These are phyloP conservation scores for Crocuta crocuta DNA, from an alignment of 2,113 vertebrate species.

Conservation along the genomic window DNA sequence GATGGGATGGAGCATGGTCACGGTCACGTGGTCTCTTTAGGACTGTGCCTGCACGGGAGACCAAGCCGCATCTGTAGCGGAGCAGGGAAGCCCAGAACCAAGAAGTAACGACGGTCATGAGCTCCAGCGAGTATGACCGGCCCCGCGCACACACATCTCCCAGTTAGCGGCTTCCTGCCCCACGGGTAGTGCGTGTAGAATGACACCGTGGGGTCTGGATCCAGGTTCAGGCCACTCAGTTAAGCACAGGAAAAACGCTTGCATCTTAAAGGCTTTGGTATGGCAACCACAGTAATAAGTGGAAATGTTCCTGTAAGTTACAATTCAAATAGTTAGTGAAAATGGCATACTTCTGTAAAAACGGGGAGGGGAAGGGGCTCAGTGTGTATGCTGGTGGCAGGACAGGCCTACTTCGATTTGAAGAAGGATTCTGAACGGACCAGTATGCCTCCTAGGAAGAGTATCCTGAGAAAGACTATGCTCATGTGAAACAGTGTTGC, in stretches of 20 bases:
- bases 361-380: not conserved
- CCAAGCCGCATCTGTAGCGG: not conserved
- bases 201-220: not conserved
- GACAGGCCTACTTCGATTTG: not conserved
- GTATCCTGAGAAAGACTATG: not conserved
- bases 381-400: not conserved
- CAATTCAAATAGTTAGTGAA: not conserved
- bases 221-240: not conserved
- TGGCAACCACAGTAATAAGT: not conserved
- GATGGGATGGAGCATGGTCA: not conserved
- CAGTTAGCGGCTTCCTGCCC: fast-evolving
- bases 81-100: not conserved
- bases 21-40: not conserved
- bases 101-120: not conserved
- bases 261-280: not conserved
- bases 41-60: not conserved
- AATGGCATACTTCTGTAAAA: not conserved
- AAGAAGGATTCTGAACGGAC: not conserved
- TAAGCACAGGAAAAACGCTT: not conserved
- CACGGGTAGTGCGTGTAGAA: not conserved
- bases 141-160: too few relatives aligned
- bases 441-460: not conserved
- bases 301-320: too few relatives aligned
- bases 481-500: not conserved
- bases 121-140: not conserved